Base-by-base conservation (phyloP, 2,888 invertebrate species). In the Endotricha flammealis region DNA sequence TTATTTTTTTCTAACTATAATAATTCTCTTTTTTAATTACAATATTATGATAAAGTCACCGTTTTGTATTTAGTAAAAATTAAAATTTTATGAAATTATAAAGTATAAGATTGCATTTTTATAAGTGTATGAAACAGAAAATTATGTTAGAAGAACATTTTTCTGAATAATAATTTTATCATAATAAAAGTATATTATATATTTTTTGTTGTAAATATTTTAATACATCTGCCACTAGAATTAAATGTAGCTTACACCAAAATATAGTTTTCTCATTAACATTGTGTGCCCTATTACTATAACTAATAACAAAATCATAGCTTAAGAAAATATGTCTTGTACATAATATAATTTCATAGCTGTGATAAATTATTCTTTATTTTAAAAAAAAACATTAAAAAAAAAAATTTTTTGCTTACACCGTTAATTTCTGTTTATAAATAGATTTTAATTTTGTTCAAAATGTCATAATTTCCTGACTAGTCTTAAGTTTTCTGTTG, bases 181-280 rank as follows among this genome's bases (percentile, higher is more conserved):
- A 9, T 2, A 9, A 13, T 12, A 13, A n/a, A n/a, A 28, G 12
- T 11, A 1, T 24, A 28, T 28, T 8, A n/a, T 29, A 17, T 30
- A 30, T 30, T 11, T 24, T 10, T 31, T 32, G 5, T 44, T 63
- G 52, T 63, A 59, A 50, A 61, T 43, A 59, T 49, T 39, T 49
- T 42, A 48, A 49, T 51, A 54, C 46, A 49, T 63, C 71, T 83
- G 82, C 83, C 83, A 83, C 74, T 83, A 83, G 80, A 53, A 70
- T 59, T 47, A 62, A 65, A 57, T 50, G 68, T 83, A 85, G 85
- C 85, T 81, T 82, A 82, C 79, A 82, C 85, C 85, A 85, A 85
- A 85, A 79, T 76, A 57, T 77, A 75, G 78, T 63, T 61, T 35
- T 35, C 10, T 50, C 59, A 64, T 63, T 65, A 66, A 57, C 46